Evolutionary conservation across 2,797 vertebrate species (phyloP), one percentile per base, ranked within the genome.

Genomic region (Oryzias dopingdopingensis): DNA sequence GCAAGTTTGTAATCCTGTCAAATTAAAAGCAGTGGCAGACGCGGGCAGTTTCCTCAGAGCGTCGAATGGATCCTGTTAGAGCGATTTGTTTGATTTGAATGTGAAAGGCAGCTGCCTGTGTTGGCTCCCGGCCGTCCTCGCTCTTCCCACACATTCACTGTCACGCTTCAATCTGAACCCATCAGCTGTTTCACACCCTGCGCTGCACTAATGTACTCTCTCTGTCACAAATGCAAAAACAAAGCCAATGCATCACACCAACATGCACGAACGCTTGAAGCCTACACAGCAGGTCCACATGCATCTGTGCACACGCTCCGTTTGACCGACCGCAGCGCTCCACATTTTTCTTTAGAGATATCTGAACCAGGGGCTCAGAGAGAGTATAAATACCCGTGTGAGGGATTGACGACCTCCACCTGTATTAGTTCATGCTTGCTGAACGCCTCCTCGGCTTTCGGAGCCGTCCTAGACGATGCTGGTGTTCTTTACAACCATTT

Each of bases 151-250:
- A 70, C 81, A 74, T 56, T 68, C 49, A 49, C 53, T 57, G 75
- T 81, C 80, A 74, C 14, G 45, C 70, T 79, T 80, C 75, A 79
- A 73, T 74, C 24, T 78, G 70, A 84, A 65, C 71, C 67, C 67
- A 62, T 85, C 84, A 86, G 81, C 76, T 81, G 76, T 75, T 82
- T 79, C 52, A 52, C 66, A 65, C 80, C 48, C 65, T 61, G 50
- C 49, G 20, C 47, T 40, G 12, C 63, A 68, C 72, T 67, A 55
- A 52, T 44, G 41, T 67, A 55, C 59, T 50, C 58, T 47, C 47
- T 60, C 49, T 40, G 49, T 46, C 44, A 24, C 20, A 29, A 40
- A 49, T 7, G 14, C 54, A 61, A 54, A 22, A 56, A 64, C 52
- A 63, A 62, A 70, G 47, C 50, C 22, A 63, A 49, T 24, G 32